Percentiles rank a stretch among this genome's conserved stretches.
These are phyloP conservation scores for Liposcelis brunnea DNA, from an alignment of 2,888 invertebrate species.

Conservation along the genomic window DNA sequence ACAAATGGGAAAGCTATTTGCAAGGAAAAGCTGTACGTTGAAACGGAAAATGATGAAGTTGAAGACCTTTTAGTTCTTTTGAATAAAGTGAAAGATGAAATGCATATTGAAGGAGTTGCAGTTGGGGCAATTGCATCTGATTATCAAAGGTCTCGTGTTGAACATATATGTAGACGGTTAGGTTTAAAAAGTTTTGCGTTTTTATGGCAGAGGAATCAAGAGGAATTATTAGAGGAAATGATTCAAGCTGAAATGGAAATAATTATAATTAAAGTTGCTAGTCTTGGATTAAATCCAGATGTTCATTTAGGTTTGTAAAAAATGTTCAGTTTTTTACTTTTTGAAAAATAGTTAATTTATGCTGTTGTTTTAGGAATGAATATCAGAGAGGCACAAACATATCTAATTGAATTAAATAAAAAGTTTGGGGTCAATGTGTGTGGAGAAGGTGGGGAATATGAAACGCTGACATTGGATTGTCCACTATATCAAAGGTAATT, in stretches of 20 bases:
- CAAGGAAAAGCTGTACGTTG: conserved; percentile 59
- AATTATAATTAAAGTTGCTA: conserved; percentile 93
- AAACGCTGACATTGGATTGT: conserved; percentile 94
- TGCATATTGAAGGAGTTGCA: conserved; percentile 78
- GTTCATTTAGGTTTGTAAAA: conserved; percentile 81
- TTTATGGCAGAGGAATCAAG: conserved; percentile 92
- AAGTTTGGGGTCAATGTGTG: conserved; percentile 91
- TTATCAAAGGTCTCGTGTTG: conserved; percentile 93
- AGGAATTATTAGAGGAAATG: conserved; percentile 90
- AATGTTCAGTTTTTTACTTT: conserved; percentile 39
- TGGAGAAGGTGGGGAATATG: conserved; percentile 99
- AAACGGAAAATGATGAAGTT: conserved; percentile 82
- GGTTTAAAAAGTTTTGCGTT: conserved; percentile 79
- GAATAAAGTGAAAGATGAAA: conserved; percentile 50
- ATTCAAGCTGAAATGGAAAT: conserved; percentile 82
- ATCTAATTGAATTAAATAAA: conserved; percentile 33
- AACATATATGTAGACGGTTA: conserved; percentile 92
- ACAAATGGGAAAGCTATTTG: conserved; percentile 74
- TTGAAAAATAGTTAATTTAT: conserved; percentile 2
- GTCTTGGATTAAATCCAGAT: conserved; percentile 72
- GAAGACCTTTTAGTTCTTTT: conserved; percentile 87
- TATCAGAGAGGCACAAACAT: neutral
- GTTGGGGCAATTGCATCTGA: conserved; percentile 96
- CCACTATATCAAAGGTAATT: conserved; percentile 32
- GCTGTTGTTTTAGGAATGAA: neutral